phyloP scores from a whole-genome alignment of 2,113 vertebrate genomes.

The Lonchura striata region DNA sequence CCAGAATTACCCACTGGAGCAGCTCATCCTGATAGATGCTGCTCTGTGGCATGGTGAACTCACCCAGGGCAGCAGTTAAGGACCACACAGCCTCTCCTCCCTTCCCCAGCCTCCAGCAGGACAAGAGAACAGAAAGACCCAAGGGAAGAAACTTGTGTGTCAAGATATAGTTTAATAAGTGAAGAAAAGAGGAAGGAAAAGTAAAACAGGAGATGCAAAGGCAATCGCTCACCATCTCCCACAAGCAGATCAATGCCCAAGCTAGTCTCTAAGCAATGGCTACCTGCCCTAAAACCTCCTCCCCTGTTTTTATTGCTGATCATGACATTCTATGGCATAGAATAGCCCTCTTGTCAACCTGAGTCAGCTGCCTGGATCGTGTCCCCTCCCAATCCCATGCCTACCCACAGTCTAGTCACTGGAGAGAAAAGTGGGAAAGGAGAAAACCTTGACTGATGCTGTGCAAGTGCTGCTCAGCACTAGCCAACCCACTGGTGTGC shows the following conservation, averaged over 20 bases:
- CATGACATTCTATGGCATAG: accelerated
- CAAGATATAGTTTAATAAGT: neutral
- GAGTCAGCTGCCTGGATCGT: neutral
- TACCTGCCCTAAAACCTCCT: neutral
- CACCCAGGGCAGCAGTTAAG: neutral
- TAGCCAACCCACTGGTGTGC: neutral
- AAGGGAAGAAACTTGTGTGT: neutral
- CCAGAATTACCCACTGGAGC: neutral
- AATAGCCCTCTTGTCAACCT: neutral
- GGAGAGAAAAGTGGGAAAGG: neutral
- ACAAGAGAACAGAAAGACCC: neutral
- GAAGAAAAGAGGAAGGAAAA: neutral
- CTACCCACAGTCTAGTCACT: neutral
- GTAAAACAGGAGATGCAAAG: neutral
- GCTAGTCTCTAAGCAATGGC: neutral
- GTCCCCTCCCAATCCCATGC: neutral
- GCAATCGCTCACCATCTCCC: neutral
- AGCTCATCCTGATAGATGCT: neutral
- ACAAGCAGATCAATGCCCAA: accelerated
- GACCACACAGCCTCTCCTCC: accelerated
- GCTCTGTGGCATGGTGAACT: neutral
- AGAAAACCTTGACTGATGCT: neutral
- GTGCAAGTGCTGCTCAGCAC: neutral
- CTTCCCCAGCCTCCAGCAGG: neutral
- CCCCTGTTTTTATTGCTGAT: neutral